Evolutionary conservation across 2,113 vertebrate genomes (phyloP).

Genomic region (Chelonoidis abingdonii): DNA sequence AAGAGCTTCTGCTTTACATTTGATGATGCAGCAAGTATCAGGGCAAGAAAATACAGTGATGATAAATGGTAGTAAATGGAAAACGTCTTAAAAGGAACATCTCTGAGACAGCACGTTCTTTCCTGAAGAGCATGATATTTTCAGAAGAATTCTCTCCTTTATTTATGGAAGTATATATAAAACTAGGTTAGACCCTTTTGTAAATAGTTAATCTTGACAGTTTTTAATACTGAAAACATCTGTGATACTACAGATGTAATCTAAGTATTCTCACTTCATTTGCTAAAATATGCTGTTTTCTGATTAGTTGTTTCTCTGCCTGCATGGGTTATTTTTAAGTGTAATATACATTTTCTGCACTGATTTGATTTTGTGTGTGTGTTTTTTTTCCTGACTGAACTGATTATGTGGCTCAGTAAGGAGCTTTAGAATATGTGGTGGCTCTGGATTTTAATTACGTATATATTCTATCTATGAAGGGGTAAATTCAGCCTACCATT

Average conservation of each 20-base stretch:
- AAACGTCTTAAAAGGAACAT: background rate
- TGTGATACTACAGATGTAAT: constrained; percentile 30
- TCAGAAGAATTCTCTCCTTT: background rate
- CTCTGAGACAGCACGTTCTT: background rate
- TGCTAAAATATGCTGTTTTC: background rate
- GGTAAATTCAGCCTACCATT: background rate
- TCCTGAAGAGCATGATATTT: background rate
- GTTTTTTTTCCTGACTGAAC: background rate
- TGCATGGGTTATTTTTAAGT: background rate
- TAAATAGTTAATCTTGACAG: background rate
- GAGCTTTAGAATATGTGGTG: background rate
- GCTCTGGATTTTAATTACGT: background rate
- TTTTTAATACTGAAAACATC: constrained; percentile 26
- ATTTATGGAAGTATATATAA: constrained; percentile 33
- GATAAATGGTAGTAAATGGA: background rate
- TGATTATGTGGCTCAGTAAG: background rate
- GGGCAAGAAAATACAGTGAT: background rate
- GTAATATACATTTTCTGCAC: background rate
- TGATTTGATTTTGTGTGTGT: background rate
- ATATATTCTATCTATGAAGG: background rate
- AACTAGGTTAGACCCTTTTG: background rate
- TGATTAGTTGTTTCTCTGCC: background rate
- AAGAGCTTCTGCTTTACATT: background rate
- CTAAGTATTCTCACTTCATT: background rate
- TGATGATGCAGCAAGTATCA: background rate